Evolutionary conservation across 2,888 invertebrate genomes (phyloP), one percentile per base, ranked within the genome.

Genomic region (Eupithecia centaureata): DNA sequence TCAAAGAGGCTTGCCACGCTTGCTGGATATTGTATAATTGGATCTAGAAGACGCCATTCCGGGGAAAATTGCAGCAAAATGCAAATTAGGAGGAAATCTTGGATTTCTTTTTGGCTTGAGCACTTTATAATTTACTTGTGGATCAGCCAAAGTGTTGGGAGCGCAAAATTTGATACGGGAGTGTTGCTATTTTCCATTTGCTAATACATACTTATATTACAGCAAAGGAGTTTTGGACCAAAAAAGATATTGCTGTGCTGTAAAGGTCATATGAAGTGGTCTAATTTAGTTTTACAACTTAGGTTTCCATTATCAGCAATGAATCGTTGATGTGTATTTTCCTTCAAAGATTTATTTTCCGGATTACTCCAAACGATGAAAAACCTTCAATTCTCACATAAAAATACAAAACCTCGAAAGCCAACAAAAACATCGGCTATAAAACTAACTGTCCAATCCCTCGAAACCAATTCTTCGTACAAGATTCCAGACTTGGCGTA

Each of bases 401-500:
- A 68, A 71, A 67, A 69, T 68, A 72, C 62, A 52, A 67, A 74
- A 68, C 51, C 62, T 69, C 51, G 10, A 56, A 47, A 66, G 68
- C 68, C 65, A 79, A 81, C 76, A 80, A 79, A 81, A 83, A 82
- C 78, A 85, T 81, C 79, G 81, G 74, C 79, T 76, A 83, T 83
- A 86, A 85, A 89, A 87, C 82, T 85, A 84, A 86, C 81, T 78
- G 86, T 85, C 88, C 89, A 90, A 91, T 90, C 92, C 88, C 86
- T 88, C 86, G 86, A 90, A 89, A 89, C 88, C 90, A 89, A 91
- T 91, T 90, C 91, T 84, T 86, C 83, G 85, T 88, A 90, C 90
- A 91, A 92, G 92, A 92, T 92, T 92, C 92, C 86, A 87, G 88
- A 85, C 87, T 89, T 88, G 85, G 85, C 89, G 89, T 91, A 92